These are phyloP conservation scores for Platyura marginata DNA, from an alignment of 1,140 invertebrate genomes.

Conservation along the genomic window DNA sequence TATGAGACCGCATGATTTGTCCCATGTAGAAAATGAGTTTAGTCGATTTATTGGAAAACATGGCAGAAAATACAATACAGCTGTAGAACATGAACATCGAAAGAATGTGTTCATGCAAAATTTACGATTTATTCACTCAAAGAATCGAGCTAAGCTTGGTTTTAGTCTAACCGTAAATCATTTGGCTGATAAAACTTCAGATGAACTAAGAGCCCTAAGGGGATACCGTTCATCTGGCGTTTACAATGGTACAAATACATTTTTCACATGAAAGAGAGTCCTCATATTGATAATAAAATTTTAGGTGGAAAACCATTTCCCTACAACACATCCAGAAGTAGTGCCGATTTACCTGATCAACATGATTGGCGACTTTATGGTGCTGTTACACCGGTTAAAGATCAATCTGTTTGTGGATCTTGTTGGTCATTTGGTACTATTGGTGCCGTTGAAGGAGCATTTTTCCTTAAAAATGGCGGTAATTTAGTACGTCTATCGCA, in stretches of 20 bases:
- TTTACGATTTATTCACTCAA: slow-evolving; percentile 67
- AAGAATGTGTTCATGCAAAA: slow-evolving; percentile 80
- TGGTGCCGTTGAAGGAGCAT: slow-evolving; percentile 81
- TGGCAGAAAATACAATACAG: slow-evolving; percentile 41
- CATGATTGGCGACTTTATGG: slow-evolving; percentile 83
- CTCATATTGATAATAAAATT: no score
- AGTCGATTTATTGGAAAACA: slow-evolving; percentile 56
- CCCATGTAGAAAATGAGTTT: slow-evolving; percentile 63
- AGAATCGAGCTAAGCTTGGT: slow-evolving; percentile 55
- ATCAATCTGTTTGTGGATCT: slow-evolving; percentile 91
- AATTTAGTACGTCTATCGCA: slow-evolving; percentile 69
- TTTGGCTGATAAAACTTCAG: slow-evolving; percentile 61
- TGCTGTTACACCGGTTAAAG: slow-evolving; percentile 85
- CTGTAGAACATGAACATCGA: slow-evolving; percentile 47
- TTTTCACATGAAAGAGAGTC: no score
- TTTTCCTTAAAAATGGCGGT: slow-evolving; percentile 66
- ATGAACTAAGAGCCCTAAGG: slow-evolving; percentile 61
- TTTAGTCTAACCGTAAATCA: slow-evolving; percentile 73
- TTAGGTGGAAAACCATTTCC: slow-evolving; percentile 51
- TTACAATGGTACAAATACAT: slow-evolving; percentile 37
- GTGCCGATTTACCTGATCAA: slow-evolving; percentile 37
- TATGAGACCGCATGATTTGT: slow-evolving; percentile 43
- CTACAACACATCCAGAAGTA: slow-evolving; percentile 27
- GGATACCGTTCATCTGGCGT: slow-evolving; percentile 48
- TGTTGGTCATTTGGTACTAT: slow-evolving; percentile 95